Base-by-base conservation (phyloP, 2,888 invertebrate genomes). In the Gymnosoma rotundatum region DNA sequence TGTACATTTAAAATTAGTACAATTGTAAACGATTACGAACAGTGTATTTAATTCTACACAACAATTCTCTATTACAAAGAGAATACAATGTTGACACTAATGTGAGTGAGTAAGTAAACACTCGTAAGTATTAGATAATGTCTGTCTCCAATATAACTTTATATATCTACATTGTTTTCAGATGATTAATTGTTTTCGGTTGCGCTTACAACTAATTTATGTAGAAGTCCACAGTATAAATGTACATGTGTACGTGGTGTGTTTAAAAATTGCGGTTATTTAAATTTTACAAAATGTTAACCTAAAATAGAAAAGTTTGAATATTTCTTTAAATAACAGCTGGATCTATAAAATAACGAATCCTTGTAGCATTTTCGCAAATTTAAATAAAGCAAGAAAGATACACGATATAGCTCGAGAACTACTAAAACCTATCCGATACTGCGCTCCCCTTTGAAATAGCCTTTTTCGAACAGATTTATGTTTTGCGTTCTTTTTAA, bases 131-230 rank as follows among this genome's bases (percentile, higher is more conserved):
- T 50, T 50, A 50, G n/a, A n/a, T 18, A 50, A 50, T 50, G n/a
- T 58, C 63, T 64, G n/a, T 45, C 14, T 12, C 36, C n/a, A 69
- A 69, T 64, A 60, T 48, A 80, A 69, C 74, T 45, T 56, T 36
- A 61, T 61, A 74, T 21, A 74, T 76, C 58, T 70, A 64, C 76
- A 64, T 82, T 82, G 50, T 52, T 70, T 76, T 70, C 50, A 16
- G 66, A 82, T 66, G 70, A 76, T 76, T 76, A 82, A 81, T 75
- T 70, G 75, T 63, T 54, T 75, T 74, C 16, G 56, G 14, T 21
- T 21, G 21, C 45, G 18, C 63, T 63, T 36, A 36, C 48, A 45
- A 74, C 20, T 60, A 9, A 54, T 67, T 63, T 75, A 67, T 61
- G 58, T 25, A 42, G 14, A 70, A 61, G 20, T 2, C 10, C 8